Base-by-base conservation (phyloP, 2,888 invertebrate genomes). In the Apodemia mormo region DNA sequence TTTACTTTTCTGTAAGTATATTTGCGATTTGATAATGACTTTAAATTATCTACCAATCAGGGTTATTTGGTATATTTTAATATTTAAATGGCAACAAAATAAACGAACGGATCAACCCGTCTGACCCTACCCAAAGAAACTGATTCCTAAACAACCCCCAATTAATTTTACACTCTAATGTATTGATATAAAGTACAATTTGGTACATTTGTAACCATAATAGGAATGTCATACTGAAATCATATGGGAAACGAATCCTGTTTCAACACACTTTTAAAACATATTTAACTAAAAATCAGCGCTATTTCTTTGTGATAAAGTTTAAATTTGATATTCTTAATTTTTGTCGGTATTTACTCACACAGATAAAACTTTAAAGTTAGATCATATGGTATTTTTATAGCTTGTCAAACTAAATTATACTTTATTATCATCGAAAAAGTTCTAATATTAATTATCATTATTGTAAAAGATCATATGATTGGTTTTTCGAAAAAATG, bases 191-290 rank as follows among this genome's bases (percentile, higher is more conserved):
- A 70, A 33, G 22, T 30, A 14, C 22, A 29, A 66, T 64, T 67
- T 70, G 74, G 76, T 64, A 30, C 30, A 33, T n/a, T 12, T 33
- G 14, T n/a, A 64, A 64, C 6, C n/a, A 64, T 37, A 78, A 81
- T 83, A 81, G 89, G 88, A 89, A 90, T 90, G 88, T 84, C 83
- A 87, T 84, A 89, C 89, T 88, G 86, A 89, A 89, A 89, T 90
- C 90, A 90, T 90, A 90, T 90, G 90, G 89, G 89, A 88, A 86
- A 82, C 82, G 77, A 87, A 89, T 90, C 90, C 88, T 86, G 90
- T 90, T 90, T 84, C 78, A 74, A 81, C 81, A 74, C 81, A 82
- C 78, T 72, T 66, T 66, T 67, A 49, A 69, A 70, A 10, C 22
- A 22, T 2, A 72, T 45, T 61, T 66, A 69, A 66, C 70, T 1